phyloP scores from a whole-genome alignment of 2,888 invertebrate species.

The Napeogenes sylphis region DNA sequence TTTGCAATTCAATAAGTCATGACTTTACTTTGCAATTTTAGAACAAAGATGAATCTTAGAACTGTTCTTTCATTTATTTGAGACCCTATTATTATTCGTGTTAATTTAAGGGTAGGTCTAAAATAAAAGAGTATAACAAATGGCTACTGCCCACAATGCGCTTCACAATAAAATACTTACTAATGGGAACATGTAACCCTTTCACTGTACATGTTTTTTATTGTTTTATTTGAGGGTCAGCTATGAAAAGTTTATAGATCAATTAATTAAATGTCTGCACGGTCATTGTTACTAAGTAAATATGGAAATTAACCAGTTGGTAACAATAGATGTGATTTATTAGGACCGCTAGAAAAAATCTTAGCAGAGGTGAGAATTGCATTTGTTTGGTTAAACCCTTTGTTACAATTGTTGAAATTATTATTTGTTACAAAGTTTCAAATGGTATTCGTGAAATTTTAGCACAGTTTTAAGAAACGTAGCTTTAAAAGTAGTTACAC shows the following conservation, averaged over 20 bases:
- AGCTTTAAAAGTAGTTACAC: background rate
- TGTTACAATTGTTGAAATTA: background rate
- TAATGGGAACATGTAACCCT: conserved; percentile 73
- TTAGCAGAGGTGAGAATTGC: conserved; percentile 62
- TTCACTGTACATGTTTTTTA: conserved; percentile 62
- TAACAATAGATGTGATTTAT: conserved; percentile 74
- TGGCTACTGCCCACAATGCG: conserved; percentile 60
- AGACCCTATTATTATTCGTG: conserved; percentile 31
- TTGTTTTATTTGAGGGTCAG: conserved; percentile 75
- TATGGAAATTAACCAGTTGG: conserved; percentile 66
- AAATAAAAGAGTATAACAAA: conserved; percentile 67
- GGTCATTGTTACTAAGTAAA: conserved; percentile 74
- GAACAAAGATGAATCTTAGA: conserved; percentile 1
- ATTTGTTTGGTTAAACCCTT: conserved; percentile 21
- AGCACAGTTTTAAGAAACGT: background rate
- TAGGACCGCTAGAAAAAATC: conserved; percentile 51
- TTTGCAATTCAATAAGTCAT: background rate
- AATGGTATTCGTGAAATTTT: background rate
- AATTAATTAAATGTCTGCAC: conserved; percentile 76
- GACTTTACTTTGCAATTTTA: background rate
- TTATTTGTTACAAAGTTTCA: background rate
- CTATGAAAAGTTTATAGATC: conserved; percentile 73
- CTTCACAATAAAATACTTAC: conserved; percentile 62
- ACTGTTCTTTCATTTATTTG: conserved; percentile 3
- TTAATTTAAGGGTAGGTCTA: conserved; percentile 48